Evolutionary conservation across 2,797 vertebrate genomes (phyloP), one percentile per base, ranked within the genome.

Genomic region (Champsocephalus gunnari): DNA sequence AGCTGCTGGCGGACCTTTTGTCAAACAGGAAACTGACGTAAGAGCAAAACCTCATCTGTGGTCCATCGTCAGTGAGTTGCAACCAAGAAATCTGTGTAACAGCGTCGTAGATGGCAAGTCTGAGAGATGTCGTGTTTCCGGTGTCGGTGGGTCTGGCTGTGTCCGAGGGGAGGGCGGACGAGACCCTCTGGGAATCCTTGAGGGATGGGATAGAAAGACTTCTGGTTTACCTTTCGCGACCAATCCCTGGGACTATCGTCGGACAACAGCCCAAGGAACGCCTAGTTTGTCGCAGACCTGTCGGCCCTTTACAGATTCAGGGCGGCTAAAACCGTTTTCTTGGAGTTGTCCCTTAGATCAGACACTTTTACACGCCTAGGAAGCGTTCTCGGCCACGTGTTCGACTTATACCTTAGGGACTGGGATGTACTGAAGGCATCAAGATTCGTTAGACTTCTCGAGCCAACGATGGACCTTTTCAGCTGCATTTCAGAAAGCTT

Each of bases 91-190:
- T 75, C 41, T 55, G 71, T 75, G 66, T 9, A 19, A 55, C 56
- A 28, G 0, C 17, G 68, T 77, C 73, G 66, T 56, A 77, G 67
- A 77, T 82, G 74, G 68, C 55, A 56, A 58, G 71, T 84, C 79
- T 65, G 74, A 67, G 67, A 70, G 63, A 59, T 77, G 54, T 79
- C 32, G 44, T 85, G 72, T 79, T 71, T 83, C 85, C 74, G 79
- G 73, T 51, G 81, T 87, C 68, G 49, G 82, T 79, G 79, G 90
- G 84, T 89, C 76, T 24, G 56, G 55, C 58, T 62, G 28, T 64
- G 75, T 81, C 51, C 34, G 19, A 34, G 21, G 32, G 65, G 77
- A 73, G 48, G 71, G 76, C 80, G 78, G 63, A 86, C 82, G 71
- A 10, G 85, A 72, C 80, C 79, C 81, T 41, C 56, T 60, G 54